phyloP scores from a whole-genome alignment of 2,113 vertebrate species.

The Crotalus tigris region DNA sequence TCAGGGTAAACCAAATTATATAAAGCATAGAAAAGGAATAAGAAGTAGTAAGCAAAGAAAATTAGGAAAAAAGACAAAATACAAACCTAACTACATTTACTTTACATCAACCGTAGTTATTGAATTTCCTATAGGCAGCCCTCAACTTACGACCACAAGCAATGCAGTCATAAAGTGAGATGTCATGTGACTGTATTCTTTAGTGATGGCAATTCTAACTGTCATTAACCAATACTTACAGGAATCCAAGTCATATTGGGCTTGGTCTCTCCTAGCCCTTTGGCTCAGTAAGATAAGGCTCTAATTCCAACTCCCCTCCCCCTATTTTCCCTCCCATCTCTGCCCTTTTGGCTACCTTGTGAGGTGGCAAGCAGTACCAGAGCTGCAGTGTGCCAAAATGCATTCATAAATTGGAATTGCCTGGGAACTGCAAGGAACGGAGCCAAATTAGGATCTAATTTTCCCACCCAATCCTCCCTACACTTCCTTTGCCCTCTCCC shows the following conservation, averaged over 20 bases:
- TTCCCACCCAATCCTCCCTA: not conserved
- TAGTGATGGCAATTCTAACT: not conserved
- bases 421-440: not conserved
- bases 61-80: not conserved
- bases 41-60: not conserved
- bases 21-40: not conserved
- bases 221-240: not conserved
- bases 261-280: not conserved
- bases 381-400: not conserved
- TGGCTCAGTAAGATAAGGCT: not conserved
- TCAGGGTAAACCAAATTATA: not conserved
- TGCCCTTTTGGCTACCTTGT: not conserved
- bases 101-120: not conserved
- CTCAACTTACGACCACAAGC: too few species aligned
- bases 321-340: not conserved
- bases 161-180: not conserved
- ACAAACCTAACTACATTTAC: not conserved
- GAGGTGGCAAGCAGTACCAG: not conserved
- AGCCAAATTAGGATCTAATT: not conserved
- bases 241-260: not conserved
- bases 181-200: not conserved
- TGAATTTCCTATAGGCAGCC: not conserved
- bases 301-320: not conserved
- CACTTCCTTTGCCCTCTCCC: not conserved
- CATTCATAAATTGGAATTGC: not conserved